Base-by-base conservation (phyloP, 2,888 invertebrate genomes). In the Hydropsyche betteni region DNA sequence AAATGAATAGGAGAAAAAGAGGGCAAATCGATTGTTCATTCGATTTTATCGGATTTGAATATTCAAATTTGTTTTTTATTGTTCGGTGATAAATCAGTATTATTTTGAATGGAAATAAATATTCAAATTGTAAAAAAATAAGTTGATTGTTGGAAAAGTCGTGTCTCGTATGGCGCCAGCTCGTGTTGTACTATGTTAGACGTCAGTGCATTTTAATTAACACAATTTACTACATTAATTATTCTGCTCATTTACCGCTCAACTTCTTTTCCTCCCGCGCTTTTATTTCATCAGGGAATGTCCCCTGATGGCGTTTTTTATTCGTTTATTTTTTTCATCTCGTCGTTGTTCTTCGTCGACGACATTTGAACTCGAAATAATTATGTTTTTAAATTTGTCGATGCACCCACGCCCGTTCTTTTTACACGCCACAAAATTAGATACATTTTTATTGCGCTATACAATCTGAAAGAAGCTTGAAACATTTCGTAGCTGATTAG, bases 191-290 rank as follows among this genome's bases (percentile, higher is more conserved):
- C 50, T 64, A 55, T 44, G 36, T 73, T 74, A 76, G 73, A 76
- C 74, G 76, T 78, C 78, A 74, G 69, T 51, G 74, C 75, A 76
- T 78, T 78, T 78, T 78, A 78, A 78, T 78, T 78, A 76, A 78
- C 76, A 75, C 78, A 78, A 78, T 78, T 78, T 78, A 78, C 78
- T 76, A 76, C 78, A 76, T 78, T 76, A 75, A 76, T 78, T 78
- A 78, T 78, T 76, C 69, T 73, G 61, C 75, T 58, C 76, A 75
- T 68, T 68, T 74, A 52, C 53, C 50, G 24, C 52, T 74, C 70
- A 33, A 53, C 36, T 51, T 53, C 16, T 33, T 58, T 52, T 58
- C 58, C 70, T 75, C 70, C 55, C 70, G 70, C 52, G 51, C 69
- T 69, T 70, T 70, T 70, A 70, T 52, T 70, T 72, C 34, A 38